phyloP scores from a whole-genome alignment of 1,140 invertebrate species.

The Papilio helenus region DNA sequence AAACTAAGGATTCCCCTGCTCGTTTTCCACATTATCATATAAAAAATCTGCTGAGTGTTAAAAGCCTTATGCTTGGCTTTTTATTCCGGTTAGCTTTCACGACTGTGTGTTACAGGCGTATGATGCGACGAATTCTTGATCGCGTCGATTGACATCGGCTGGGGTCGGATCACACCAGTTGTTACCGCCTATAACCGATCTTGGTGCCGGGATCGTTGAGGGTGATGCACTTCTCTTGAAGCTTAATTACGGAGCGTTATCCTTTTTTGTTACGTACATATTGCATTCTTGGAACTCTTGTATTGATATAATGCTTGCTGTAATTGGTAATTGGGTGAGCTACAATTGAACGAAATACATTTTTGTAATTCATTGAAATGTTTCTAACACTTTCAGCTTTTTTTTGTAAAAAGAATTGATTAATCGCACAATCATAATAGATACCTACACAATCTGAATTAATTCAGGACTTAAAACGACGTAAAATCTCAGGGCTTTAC shows the following conservation, averaged over 20 bases:
- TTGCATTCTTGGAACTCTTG: background rate
- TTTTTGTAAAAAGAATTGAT: background rate
- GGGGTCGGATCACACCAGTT: constrained; percentile 46
- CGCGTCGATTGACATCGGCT: constrained; percentile 41
- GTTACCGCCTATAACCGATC: constrained; percentile 48
- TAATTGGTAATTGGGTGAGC: background rate
- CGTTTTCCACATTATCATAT: background rate
- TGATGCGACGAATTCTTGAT: constrained; percentile 36
- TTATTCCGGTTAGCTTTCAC: background rate
- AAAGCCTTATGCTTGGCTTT: background rate
- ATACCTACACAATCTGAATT: no score
- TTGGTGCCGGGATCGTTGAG: constrained; percentile 43
- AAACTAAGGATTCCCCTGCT: no score
- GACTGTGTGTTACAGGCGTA: constrained; percentile 8
- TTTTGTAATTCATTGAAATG: background rate
- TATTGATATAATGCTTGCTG: background rate
- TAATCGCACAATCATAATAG: no score
- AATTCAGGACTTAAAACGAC: no score
- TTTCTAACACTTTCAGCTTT: background rate
- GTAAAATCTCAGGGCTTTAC: no score
- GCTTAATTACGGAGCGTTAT: constrained; percentile 43
- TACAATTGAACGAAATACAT: background rate
- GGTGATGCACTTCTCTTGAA: constrained; percentile 66
- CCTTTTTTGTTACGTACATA: constrained; percentile 38
- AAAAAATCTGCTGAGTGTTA: background rate